Percentiles rank a stretch among this genome's conserved stretches.
phyloP scores from a whole-genome alignment of 2,888 invertebrate genomes.

The Conomelus anceps region DNA sequence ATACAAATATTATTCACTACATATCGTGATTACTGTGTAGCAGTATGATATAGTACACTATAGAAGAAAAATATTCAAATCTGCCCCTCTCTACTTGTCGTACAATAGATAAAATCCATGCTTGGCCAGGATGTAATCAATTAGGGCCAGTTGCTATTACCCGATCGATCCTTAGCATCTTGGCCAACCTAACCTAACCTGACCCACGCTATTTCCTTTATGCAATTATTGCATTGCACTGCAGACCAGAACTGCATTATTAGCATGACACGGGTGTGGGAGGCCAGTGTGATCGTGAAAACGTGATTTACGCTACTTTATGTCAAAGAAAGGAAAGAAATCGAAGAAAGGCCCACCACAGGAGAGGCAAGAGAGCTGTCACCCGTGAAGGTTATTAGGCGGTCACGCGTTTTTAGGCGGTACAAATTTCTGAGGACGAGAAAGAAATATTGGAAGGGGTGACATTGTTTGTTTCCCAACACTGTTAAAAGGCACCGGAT shows the following conservation, averaged over 20 bases:
- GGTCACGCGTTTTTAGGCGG: background rate
- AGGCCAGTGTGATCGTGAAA: background rate
- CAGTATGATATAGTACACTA: too few species aligned
- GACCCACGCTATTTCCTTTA: background rate
- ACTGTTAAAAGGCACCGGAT: background rate
- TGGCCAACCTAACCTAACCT: background rate
- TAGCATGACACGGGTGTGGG: background rate
- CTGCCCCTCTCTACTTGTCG: too few species aligned
- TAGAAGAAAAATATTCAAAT: too few species aligned
- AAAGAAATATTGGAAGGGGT: background rate
- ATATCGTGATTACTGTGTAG: too few species aligned
- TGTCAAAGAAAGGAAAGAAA: background rate
- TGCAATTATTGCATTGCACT: background rate
- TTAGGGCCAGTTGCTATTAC: background rate
- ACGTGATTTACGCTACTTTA: background rate
- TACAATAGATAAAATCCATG: too few species aligned
- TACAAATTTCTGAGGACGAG: background rate
- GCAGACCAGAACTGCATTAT: background rate
- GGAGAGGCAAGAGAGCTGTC: background rate
- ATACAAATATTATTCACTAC: too few species aligned
- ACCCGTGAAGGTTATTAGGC: background rate
- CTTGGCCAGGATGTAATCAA: background rate
- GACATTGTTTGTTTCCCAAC: background rate
- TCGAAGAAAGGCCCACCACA: background rate
- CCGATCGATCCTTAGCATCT: background rate